phyloP scores from a whole-genome alignment of 2,113 vertebrate genomes.

The Xenus cinereus region DNA sequence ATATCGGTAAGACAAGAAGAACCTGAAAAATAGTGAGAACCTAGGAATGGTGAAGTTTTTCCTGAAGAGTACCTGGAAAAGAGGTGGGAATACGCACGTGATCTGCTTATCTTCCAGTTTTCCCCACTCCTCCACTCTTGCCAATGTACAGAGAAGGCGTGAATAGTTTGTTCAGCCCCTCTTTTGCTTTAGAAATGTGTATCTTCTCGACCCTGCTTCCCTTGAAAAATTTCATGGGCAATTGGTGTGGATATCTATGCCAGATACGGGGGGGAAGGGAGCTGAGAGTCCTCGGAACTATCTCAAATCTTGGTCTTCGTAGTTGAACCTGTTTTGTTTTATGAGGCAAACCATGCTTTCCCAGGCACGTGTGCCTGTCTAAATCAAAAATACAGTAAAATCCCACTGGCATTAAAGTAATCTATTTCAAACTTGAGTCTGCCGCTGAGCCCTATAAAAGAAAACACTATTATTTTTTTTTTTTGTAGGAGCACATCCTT shows the following conservation, averaged over 20 bases:
- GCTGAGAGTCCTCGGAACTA: not conserved
- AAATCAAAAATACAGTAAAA: not conserved
- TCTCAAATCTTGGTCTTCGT: not conserved
- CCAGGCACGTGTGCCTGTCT: not conserved
- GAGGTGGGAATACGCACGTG: not conserved
- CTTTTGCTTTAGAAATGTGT: not conserved
- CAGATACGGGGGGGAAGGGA: not conserved
- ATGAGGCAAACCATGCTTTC: not conserved
- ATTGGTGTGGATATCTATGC: not conserved
- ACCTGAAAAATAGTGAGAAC: not conserved
- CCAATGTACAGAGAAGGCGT: fast-evolving
- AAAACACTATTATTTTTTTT: not conserved
- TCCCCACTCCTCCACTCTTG: not conserved
- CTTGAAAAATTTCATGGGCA: not conserved
- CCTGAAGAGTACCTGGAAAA: not conserved
- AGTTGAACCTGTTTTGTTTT: not conserved
- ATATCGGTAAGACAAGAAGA: not conserved
- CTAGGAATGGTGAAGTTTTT: not conserved
- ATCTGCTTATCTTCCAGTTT: not conserved
- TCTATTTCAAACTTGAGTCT: not conserved
- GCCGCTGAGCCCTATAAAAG: not conserved
- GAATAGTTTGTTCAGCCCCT: not conserved
- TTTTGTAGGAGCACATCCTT: not conserved
- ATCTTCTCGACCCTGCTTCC: not conserved
- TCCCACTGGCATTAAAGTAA: not conserved